Base-by-base conservation (phyloP, 2,888 invertebrate genomes). In the Metacarcinus magister region DNA sequence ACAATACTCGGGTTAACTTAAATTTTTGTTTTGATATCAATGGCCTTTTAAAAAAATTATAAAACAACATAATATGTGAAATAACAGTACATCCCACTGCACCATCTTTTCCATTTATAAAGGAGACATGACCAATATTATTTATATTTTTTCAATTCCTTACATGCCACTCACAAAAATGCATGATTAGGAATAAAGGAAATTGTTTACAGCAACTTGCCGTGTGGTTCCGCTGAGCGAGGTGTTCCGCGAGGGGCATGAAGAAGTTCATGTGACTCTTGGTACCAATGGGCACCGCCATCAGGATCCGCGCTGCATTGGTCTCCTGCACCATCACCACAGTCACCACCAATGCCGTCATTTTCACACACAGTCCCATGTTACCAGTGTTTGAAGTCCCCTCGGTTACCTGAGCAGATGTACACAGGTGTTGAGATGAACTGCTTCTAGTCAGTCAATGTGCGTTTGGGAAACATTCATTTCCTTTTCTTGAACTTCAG, bases 241-340 rank as follows among this genome's bases (percentile, higher is more conserved):
- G 95, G 8, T 43, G 87, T 75, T 96, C 95, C 10, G 94, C 95
- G 13, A 96, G 91, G 16, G 60, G 75, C 60, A 90, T 90, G n/a
- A 75, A 95, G 82, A 95, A 96, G 48, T 67, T 95, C 16, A 67
- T 95, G 95, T 95, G 95, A 94, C 93, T 95, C 43, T 28, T 93
- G 13, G 94, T 67, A 19, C 96, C 92, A 8, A 93, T 16, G 46
- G 93, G 93, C 13, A 67, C 48, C 46, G 87, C 32, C 28, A 95
- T 48, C 82, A 96, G 92, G 19, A 96, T 95, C 23, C 48, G 28
- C 7, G 92, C 44, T 19, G 90, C 94, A n/a, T 54, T 28, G 0
- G 46, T 28, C 46, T 94, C 46, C 23, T 94, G 54, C 60, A 90
- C 43, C 89, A 39, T 60, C 93, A 32, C 23, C 60, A 67, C 67